Conservation (phyloP, 2,113 vertebrate species). For the Chitala chitala region DNA sequence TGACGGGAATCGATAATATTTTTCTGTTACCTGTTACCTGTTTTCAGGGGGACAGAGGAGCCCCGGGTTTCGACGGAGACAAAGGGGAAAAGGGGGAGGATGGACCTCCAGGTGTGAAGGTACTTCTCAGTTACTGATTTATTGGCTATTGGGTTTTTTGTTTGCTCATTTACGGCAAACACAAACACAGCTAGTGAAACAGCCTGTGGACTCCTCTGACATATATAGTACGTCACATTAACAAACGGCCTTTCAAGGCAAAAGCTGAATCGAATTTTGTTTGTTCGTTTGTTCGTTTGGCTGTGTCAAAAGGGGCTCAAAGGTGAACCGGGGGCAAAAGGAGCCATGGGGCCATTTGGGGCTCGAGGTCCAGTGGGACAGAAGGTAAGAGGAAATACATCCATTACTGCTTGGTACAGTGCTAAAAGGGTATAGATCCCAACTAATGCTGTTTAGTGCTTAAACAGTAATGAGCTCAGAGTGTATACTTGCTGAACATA, state of each 20-base stretch:
- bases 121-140: slow-evolving; percentile 34
- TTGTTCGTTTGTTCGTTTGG: background rate
- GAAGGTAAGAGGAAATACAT: slow-evolving; percentile 68
- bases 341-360: slow-evolving; percentile 74
- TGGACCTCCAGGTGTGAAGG: slow-evolving; percentile 77
- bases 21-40: background rate
- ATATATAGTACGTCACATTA: no score
- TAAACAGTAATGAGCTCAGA: no score
- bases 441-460: background rate
- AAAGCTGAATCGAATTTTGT: no score
- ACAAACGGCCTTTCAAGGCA: no score
- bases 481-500: no score
- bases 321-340: slow-evolving; percentile 76
- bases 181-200: no score
- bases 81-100: slow-evolving; percentile 93
- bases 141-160: background rate
- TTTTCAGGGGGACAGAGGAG: slow-evolving; percentile 70
- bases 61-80: slow-evolving; percentile 81
- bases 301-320: slow-evolving; percentile 66
- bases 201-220: no score
- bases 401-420: no score
- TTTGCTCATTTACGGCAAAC: no score
- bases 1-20: background rate
- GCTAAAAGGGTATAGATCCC: background rate
- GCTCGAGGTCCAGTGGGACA: slow-evolving; percentile 75